Evolutionary conservation across 2,113 vertebrate species (phyloP).

Genomic region (Urocolius indicus): DNA sequence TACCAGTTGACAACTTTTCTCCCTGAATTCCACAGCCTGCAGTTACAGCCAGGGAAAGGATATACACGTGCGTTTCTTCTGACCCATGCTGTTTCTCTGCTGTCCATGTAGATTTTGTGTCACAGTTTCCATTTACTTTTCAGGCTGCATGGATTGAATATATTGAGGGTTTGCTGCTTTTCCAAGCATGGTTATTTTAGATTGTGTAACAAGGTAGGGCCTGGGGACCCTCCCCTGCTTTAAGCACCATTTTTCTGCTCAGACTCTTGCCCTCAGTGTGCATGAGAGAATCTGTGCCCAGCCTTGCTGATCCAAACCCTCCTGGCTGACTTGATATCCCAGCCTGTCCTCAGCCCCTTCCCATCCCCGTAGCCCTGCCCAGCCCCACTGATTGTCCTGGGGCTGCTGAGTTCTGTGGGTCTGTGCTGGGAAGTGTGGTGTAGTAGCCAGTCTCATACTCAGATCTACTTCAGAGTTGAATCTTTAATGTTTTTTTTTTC

Average conservation of each 20-base stretch:
- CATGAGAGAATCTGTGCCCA: fast-evolving
- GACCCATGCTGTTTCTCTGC: background rate
- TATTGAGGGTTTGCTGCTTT: background rate
- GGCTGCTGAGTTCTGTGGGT: fast-evolving
- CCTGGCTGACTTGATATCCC: no score
- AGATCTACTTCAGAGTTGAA: background rate
- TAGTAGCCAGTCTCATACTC: background rate
- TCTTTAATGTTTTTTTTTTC: background rate
- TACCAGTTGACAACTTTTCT: background rate
- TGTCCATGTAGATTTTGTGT: background rate
- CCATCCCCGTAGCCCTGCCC: fast-evolving
- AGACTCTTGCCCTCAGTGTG: fast-evolving
- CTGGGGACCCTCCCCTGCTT: fast-evolving
- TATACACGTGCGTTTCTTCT: fast-evolving
- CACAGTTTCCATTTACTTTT: background rate
- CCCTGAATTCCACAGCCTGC: background rate
- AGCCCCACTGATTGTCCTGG: fast-evolving
- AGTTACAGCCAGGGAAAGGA: background rate
- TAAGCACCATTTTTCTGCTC: background rate
- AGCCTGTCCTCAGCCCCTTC: background rate
- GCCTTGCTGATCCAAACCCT: background rate
- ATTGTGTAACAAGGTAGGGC: background rate
- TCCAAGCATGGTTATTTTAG: background rate
- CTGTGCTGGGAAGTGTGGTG: fast-evolving
- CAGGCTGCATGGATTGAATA: background rate